A percentile compares a stretch with the other conserved stretches of the same genome.
Evolutionary conservation across 1,140 invertebrate species (phyloP).

Genomic region (Ostrea edulis): DNA sequence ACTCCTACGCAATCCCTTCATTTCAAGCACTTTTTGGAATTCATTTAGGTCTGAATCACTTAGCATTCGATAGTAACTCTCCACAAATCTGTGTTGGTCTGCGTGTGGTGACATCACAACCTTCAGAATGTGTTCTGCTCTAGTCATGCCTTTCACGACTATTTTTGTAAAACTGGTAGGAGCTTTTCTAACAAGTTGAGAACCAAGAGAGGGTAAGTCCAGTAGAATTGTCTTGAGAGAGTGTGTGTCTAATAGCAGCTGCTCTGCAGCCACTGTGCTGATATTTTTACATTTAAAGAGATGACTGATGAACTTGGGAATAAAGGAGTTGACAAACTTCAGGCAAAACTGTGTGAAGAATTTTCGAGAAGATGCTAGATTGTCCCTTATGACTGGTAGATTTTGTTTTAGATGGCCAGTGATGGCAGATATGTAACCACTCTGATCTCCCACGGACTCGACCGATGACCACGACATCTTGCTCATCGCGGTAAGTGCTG

Average conservation of each 20-base stretch:
- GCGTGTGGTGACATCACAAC: constrained; percentile 95
- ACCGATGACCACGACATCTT: constrained; percentile 96
- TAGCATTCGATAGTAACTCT: constrained; percentile 93
- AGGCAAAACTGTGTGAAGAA: constrained; percentile 99
- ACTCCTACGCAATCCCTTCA: constrained; percentile 89
- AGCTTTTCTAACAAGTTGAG: constrained; percentile 90
- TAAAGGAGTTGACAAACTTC: constrained; percentile 95
- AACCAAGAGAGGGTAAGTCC: constrained; percentile 95
- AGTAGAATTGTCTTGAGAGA: constrained; percentile 97
- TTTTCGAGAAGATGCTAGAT: constrained; percentile 95
- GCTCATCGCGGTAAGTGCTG: constrained; percentile 93
- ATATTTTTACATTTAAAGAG: constrained; percentile 97
- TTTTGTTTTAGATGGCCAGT: constrained; percentile 92
- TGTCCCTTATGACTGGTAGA: constrained; percentile 93
- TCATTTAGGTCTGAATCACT: constrained; percentile 94
- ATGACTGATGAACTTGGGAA: constrained; percentile 95
- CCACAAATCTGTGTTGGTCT: constrained; percentile 87
- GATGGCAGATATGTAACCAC: constrained; percentile 94
- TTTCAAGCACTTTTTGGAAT: constrained; percentile 97
- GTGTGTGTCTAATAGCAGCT: constrained; percentile 96
- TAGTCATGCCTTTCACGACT: no score
- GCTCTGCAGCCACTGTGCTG: constrained; percentile 95
- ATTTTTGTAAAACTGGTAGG: no score
- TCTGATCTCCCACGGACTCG: constrained; percentile 97
- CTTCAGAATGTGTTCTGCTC: no score